Evolutionary conservation across 2,888 invertebrate species (phyloP), one percentile per base, ranked within the genome.

Genomic region (Pseudococcus viburni): DNA sequence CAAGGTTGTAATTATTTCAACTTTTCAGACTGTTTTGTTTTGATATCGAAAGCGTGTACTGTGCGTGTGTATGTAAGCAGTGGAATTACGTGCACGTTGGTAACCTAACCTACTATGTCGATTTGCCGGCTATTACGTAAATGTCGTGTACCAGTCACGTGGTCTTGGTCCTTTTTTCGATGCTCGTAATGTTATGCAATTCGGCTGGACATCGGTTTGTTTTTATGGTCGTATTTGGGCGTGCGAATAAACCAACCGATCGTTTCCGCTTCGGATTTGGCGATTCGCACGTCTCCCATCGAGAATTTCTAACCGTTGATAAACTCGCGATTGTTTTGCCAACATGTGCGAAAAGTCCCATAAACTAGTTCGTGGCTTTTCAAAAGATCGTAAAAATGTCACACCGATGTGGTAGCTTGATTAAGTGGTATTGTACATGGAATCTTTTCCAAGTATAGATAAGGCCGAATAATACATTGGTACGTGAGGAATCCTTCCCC

Each of bases 1-100:
- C 80, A 83, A 83, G 80, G 80, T 83, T 83, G 19, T 46, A 46
- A 83, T 83, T 83, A 83, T 83, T 83, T 83, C n/a, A 42, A 83
- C 46, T 42, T 83, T 83, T 83, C 80, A 19, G 19, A 83, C 80
- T 73, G 19, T 64, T 22, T 64, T 64, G 73, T 73, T 73, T 73
- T 73, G 73, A n/a, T 73, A 73, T 73, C 9, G 80, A 46, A 83
- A 80, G 80, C n/a, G 80, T 80, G n/a, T 19, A 11, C 68, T 8
- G 48, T 51, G 48, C n/a, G 55, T 55, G 55, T 55, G n/a, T 55
- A 8, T 64, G 22, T 19, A 8, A 9, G 22, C 11, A 0, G 0
- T 64, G 19, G 64, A 64, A 64, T 64, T 22, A 64, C 64, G 64
- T 73, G 73, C 68, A 68, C 26, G 68, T 26, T 68, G 55, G 17